Conservation (phyloP, 2,888 invertebrate species). For the Saturnia pavonia region DNA sequence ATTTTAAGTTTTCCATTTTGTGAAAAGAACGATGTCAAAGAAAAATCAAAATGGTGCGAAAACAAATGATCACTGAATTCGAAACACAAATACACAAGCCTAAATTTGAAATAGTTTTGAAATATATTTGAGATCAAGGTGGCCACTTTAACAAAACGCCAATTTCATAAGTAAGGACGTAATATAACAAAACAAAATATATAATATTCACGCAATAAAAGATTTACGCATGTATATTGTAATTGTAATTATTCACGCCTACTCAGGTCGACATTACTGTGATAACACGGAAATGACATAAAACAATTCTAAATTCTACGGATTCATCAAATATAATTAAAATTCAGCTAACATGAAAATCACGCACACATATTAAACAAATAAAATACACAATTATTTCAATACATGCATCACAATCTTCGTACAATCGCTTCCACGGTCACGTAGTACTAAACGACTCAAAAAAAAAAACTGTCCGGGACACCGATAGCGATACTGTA, state of each 20-base stretch:
- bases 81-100: no score
- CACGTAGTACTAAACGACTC: slow-evolving; percentile 5
- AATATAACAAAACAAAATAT: no score
- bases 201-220: no score
- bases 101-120: no score
- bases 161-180: no score
- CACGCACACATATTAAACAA: background rate
- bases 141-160: no score
- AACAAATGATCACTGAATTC: no score
- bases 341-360: background rate
- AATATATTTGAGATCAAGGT: no score
- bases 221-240: background rate
- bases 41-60: no score
- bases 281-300: background rate
- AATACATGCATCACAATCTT: slow-evolving; percentile 7
- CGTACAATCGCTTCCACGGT: slow-evolving; percentile 2
- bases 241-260: background rate
- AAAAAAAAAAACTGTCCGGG: slow-evolving; percentile 57
- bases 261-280: background rate
- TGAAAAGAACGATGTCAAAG: no score
- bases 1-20: no score
- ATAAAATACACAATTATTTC: slow-evolving; percentile 1
- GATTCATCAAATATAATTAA: slow-evolving; percentile 11
- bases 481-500: slow-evolving; percentile 77
- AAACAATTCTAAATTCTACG: background rate